Conservation (phyloP, 2,113 vertebrate species). For the Psophia crepitans region DNA sequence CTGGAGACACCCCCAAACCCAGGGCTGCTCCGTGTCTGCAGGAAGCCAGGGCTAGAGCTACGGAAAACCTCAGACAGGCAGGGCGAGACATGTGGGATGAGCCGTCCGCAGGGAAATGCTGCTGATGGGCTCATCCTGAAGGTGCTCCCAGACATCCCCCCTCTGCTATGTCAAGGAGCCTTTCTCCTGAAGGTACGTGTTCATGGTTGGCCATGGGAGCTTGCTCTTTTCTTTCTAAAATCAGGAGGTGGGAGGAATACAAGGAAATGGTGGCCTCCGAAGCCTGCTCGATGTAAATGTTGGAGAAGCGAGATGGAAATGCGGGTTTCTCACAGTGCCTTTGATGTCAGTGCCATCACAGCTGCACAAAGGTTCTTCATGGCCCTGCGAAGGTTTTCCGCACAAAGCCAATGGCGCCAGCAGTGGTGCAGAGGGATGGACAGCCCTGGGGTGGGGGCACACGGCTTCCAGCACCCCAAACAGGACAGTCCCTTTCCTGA, state of each 20-base stretch:
- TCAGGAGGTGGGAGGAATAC: constrained; percentile 33
- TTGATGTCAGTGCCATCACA: background rate
- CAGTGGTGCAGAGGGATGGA: background rate
- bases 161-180: background rate
- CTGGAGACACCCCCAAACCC: background rate
- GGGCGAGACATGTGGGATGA: background rate
- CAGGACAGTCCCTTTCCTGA: background rate
- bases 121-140: background rate
- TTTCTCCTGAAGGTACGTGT: background rate
- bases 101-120: background rate
- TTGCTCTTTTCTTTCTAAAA: background rate
- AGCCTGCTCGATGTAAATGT: background rate
- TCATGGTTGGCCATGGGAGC: background rate
- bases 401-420: background rate
- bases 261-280: background rate
- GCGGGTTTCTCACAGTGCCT: background rate
- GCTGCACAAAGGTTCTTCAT: background rate
- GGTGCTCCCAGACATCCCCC: background rate
- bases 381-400: background rate
- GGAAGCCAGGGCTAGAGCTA: background rate
- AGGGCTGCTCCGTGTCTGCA: background rate
- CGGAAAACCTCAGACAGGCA: background rate
- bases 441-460: background rate
- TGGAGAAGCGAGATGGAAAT: background rate
- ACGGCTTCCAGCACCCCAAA: background rate